Percentiles rank a stretch among this genome's conserved stretches.
These are phyloP conservation scores for Agrochola lychnidis DNA, from an alignment of 2,888 invertebrate genomes.

Conservation along the genomic window DNA sequence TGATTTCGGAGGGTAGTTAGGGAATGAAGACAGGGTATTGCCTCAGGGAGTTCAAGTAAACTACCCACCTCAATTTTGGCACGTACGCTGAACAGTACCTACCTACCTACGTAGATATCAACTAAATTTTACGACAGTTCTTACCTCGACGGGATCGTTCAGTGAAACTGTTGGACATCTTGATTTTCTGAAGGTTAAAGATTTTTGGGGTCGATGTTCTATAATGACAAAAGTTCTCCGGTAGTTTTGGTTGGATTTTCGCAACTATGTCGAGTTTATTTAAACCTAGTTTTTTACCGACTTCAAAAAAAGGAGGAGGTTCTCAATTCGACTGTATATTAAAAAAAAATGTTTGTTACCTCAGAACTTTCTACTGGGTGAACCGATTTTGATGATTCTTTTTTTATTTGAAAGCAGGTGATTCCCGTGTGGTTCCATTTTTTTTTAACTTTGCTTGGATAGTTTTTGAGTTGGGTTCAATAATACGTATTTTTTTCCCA, in stretches of 20 bases:
- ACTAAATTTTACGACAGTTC: constrained; percentile 24
- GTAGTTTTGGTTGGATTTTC: not conserved
- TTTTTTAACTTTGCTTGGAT: too few species aligned
- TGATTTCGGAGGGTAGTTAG: not conserved
- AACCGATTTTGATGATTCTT: too few species aligned
- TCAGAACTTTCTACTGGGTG: too few species aligned
- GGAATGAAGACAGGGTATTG: not conserved
- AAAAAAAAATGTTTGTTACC: too few species aligned
- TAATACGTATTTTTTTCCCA: too few species aligned
- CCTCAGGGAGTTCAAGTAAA: not conserved
- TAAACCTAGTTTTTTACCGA: too few species aligned
- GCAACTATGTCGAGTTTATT: too few species aligned
- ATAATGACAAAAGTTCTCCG: not conserved
- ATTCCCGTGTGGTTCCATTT: too few species aligned
- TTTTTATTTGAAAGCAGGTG: too few species aligned
- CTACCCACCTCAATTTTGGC: not conserved
- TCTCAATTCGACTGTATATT: too few species aligned
- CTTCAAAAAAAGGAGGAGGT: too few species aligned
- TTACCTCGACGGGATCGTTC: constrained; percentile 4
- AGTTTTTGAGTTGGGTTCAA: too few species aligned
- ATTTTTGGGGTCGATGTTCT: not conserved
- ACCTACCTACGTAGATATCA: not conserved
- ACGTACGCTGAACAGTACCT: constrained; percentile 13
- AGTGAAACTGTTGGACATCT: constrained; percentile 15
- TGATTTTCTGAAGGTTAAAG: constrained; percentile 1